phyloP scores from a whole-genome alignment of 2,888 invertebrate species.

The Drepanosiphum platanoidis region DNA sequence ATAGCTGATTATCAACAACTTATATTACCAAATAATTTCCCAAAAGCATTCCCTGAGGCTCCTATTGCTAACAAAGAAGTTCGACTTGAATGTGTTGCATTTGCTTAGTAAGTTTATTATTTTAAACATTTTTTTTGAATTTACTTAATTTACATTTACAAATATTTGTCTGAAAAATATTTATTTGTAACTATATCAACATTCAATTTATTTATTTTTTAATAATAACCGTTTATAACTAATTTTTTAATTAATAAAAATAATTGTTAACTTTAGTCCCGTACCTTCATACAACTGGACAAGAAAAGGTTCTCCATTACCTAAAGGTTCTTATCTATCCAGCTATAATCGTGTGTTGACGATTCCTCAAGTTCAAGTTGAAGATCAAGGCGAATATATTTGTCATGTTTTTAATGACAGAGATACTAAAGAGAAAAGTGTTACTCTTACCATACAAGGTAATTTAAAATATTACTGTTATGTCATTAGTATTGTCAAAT shows the following conservation, averaged over 20 bases:
- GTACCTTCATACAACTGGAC: constrained; percentile 96
- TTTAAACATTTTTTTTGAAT: constrained; percentile 21
- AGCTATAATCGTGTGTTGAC: constrained; percentile 88
- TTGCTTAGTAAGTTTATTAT: constrained; percentile 80
- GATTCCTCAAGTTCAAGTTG: constrained; percentile 86
- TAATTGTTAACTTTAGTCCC: constrained; percentile 71
- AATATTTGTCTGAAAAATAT: background rate
- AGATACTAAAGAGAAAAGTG: constrained; percentile 78
- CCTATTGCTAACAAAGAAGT: constrained; percentile 91
- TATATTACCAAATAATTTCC: constrained; percentile 93
- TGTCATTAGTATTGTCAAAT: too few relatives aligned
- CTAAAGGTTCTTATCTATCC: constrained; percentile 76
- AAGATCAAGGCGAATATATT: constrained; percentile 92
- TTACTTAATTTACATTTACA: background rate
- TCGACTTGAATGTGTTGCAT: constrained; percentile 92
- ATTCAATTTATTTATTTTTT: too few relatives aligned
- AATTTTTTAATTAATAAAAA: too few relatives aligned
- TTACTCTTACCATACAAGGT: constrained; percentile 84
- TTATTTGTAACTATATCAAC: background rate
- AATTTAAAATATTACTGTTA: constrained; percentile 63
- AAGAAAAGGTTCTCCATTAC: constrained; percentile 77
- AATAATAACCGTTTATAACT: too few relatives aligned
- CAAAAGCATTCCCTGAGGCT: constrained; percentile 93
- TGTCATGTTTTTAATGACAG: constrained; percentile 87
- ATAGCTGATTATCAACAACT: constrained; percentile 87